Evolutionary conservation across 2,113 vertebrate species (phyloP).

Genomic region (Anarrhichthys ocellatus): DNA sequence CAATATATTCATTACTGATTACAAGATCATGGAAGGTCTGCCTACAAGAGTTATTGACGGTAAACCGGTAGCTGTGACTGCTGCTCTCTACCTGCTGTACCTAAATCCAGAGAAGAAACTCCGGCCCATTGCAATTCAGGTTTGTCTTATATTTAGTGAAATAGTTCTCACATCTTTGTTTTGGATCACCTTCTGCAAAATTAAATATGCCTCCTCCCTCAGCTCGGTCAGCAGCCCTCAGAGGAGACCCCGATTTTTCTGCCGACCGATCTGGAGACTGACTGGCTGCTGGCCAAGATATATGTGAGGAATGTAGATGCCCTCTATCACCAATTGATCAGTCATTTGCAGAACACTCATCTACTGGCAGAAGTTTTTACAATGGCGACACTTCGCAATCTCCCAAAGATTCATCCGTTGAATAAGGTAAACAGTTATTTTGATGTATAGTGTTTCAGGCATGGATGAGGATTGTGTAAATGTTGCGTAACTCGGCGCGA

Average conservation of each 20-base stretch:
- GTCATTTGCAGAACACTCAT: conserved; percentile 76
- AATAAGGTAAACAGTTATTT: conserved; percentile 64
- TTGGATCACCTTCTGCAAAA: background rate
- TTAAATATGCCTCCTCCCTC: background rate
- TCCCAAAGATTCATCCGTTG: conserved; percentile 78
- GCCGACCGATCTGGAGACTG: conserved; percentile 73
- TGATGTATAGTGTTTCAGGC: too few relatives aligned
- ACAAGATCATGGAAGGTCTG: conserved; percentile 78
- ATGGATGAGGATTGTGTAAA: background rate
- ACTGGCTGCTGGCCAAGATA: conserved; percentile 81
- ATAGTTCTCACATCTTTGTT: background rate
- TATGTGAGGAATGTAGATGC: conserved; percentile 78
- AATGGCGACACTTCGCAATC: conserved; percentile 72
- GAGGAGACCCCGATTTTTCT: conserved; percentile 72
- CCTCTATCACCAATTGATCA: conserved; percentile 56
- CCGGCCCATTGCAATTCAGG: conserved; percentile 81
- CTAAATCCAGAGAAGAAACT: conserved; percentile 69
- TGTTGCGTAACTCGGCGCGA: background rate
- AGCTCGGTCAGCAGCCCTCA: conserved; percentile 54
- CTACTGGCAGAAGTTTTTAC: conserved; percentile 76
- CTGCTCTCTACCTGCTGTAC: conserved; percentile 72
- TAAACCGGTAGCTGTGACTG: conserved; percentile 53
- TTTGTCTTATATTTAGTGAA: conserved; percentile 6
- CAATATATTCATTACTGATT: conserved; percentile 83
- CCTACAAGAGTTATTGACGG: conserved; percentile 43